phyloP scores from a whole-genome alignment of 2,797 vertebrate genomes.

The Crossoptilon crossoptilon region DNA sequence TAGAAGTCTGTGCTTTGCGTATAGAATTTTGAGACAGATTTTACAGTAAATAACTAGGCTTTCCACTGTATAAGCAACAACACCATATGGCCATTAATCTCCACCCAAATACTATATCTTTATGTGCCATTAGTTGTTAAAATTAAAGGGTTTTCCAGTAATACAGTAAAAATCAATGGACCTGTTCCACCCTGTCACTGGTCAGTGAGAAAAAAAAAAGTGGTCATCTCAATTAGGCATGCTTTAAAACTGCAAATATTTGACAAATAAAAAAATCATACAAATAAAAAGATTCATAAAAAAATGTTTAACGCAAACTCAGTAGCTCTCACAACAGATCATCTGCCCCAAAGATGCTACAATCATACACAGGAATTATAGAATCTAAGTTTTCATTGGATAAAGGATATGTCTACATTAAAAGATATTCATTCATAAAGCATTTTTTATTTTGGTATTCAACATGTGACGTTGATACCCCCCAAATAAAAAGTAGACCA shows the following conservation, averaged over 20 bases:
- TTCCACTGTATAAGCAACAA: conserved; percentile 55
- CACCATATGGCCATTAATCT: conserved; percentile 67
- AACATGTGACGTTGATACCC: not conserved
- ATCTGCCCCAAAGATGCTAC: not conserved
- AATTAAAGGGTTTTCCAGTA: conserved; percentile 35
- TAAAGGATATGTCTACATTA: not conserved
- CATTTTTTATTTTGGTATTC: not conserved
- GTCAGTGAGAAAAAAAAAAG: conserved; percentile 50
- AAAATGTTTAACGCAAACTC: not conserved
- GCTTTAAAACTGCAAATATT: conserved; percentile 12
- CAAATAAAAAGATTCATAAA: conserved; percentile 40
- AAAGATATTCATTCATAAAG: not conserved
- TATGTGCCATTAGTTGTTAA: conserved; percentile 36
- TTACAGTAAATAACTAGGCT: conserved; percentile 68
- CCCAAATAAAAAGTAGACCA: not conserved
- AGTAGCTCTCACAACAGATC: not conserved
- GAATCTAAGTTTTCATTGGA: not conserved
- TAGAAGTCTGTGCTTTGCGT: conserved; percentile 57
- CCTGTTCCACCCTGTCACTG: conserved; percentile 51
- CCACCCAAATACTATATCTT: conserved; percentile 45
- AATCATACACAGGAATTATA: not conserved
- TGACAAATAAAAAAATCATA: conserved; percentile 25
- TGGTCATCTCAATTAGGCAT: conserved; percentile 41
- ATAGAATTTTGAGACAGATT: conserved; percentile 62
- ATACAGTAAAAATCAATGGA: conserved; percentile 37